phyloP scores from a whole-genome alignment of 2,113 vertebrate genomes.

The Pleuronectes platessa region DNA sequence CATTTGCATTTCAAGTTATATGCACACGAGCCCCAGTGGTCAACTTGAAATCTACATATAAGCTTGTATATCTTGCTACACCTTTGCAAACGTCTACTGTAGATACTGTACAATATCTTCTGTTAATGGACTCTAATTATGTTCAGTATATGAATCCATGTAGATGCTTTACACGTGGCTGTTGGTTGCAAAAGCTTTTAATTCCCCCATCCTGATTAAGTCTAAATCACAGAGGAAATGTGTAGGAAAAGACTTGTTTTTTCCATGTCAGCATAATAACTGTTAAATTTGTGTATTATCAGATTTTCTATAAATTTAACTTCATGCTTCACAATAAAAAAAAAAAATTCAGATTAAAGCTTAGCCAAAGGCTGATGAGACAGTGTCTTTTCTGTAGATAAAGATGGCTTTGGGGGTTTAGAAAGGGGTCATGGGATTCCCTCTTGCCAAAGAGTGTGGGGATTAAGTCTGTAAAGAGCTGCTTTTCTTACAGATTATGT shows the following conservation, averaged over 20 bases:
- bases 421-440: slow-evolving; percentile 65
- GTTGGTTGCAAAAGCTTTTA: slow-evolving; percentile 2
- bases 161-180: not conserved
- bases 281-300: slow-evolving; percentile 25
- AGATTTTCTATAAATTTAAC: not conserved
- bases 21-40: too few species aligned
- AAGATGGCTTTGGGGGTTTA: slow-evolving; percentile 59
- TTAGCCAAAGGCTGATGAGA: slow-evolving; percentile 32
- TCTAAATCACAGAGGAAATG: slow-evolving; percentile 1
- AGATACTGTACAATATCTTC: too few species aligned
- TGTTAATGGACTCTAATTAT: too few species aligned
- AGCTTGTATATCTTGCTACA: too few species aligned
- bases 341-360: not conserved
- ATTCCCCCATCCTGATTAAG: slow-evolving; percentile 8
- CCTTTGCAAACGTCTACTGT: too few species aligned
- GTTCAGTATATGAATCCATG: too few species aligned
- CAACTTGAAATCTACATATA: too few species aligned
- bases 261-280: not conserved
- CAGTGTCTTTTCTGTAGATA: slow-evolving; percentile 44
- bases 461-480: slow-evolving; percentile 78
- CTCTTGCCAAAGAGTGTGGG: slow-evolving; percentile 45
- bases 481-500: slow-evolving; percentile 79
- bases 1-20: too few species aligned
- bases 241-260: not conserved
- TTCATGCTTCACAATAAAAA: slow-evolving; percentile 12